Evolutionary conservation across 1,140 invertebrate species (phyloP).

Genomic region (Macrobrachium rosenbergii): DNA sequence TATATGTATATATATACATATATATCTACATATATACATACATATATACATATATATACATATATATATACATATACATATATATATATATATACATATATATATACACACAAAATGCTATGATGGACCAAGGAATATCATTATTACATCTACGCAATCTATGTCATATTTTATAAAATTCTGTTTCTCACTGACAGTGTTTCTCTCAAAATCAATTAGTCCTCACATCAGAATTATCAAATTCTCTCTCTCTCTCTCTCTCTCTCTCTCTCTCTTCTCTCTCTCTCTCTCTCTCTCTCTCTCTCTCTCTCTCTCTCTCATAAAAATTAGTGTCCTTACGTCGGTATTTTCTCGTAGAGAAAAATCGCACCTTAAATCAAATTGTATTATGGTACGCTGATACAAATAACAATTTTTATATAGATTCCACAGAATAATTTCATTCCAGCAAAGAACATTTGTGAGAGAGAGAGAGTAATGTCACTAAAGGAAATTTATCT

Average conservation of each 20-base stretch:
- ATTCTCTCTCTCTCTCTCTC: slow-evolving; percentile 13
- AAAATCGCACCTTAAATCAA: too few relatives aligned
- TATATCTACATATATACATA: too few relatives aligned
- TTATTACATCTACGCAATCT: neutral
- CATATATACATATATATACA: too few relatives aligned
- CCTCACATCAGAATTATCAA: neutral
- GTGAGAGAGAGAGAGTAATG: too few relatives aligned
- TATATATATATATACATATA: neutral
- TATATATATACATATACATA: neutral
- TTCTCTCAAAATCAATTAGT: neutral
- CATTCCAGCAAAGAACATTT: too few relatives aligned
- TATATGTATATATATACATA: too few relatives aligned
- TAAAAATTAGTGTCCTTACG: neutral
- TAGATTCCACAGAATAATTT: too few relatives aligned
- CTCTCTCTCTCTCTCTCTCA: slow-evolving; percentile 18
- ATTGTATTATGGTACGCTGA: too few relatives aligned
- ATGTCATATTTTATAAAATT: neutral
- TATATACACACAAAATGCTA: neutral
- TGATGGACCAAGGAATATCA: too few relatives aligned
- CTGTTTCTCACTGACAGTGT: neutral
- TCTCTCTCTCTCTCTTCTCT: slow-evolving; percentile 20
- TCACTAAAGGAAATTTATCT: too few relatives aligned
- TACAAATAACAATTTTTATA: too few relatives aligned
- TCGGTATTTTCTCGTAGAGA: too few relatives aligned
- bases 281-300: slow-evolving; percentile 18